Base-by-base conservation (phyloP, 2,113 vertebrate genomes). In the Dicrurus megarhynchus region DNA sequence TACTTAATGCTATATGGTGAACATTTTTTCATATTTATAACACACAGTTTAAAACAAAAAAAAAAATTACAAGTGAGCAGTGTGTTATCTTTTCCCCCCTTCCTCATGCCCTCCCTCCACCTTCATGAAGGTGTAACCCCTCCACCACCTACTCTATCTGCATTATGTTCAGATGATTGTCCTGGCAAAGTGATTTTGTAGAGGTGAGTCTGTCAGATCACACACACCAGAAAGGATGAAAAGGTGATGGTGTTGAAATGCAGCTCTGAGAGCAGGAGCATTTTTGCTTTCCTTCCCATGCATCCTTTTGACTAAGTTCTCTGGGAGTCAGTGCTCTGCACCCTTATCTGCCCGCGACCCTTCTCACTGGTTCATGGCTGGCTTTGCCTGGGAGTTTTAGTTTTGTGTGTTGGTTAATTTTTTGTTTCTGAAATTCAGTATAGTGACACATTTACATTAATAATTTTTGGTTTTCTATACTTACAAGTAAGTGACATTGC, bases 51-150 rank as follows among this genome's bases (percentile, higher is more conserved):
- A 55, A 74, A 88, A 26, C 2, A 30, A 55, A 12, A 28, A 46
- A 16, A 16, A 24, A 32, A 4, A 42, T 23, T 37, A 27, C 4
- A n/a, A 76, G 14, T 23, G 16, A 56, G 16, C 37, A 50, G 22
- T 1, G 0, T 46, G 8, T 52, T 63, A 7, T 17, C n/a, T 57
- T 56, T 68, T 6, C 7, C 13, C 41, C 20, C 4, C 11, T 64
- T 18, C 28, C 17, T 52, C 37, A 26, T 13, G 80, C 32, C 3
- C 24, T 49, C 15, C 32, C 18, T 50, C 30, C 9, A 22, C 37
- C 16, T 70, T 68, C 23, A 10, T 5, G 6, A 39, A 57, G n/a
- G 8, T 14, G 8, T 77, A 84, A 57, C 14, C 16, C 33, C 19
- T 70, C 42, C 3, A 4, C 52, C 17, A 35, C 23, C 17, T 4